Evolutionary conservation across 2,113 vertebrate species (phyloP), one percentile per base, ranked within the genome.

Genomic region (Camelus bactrianus): DNA sequence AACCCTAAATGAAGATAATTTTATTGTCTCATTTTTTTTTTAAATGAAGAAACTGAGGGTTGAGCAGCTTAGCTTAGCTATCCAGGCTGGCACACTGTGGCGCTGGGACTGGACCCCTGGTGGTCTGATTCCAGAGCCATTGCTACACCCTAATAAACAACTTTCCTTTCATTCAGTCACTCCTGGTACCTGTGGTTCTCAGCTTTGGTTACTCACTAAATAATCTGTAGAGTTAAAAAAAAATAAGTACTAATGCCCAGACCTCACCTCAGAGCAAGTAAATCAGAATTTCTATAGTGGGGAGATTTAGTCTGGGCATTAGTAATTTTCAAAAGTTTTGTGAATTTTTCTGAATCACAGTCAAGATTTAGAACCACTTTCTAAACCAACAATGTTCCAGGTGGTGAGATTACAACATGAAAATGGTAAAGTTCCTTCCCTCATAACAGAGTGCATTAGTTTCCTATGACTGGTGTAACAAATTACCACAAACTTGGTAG

Each of bases 291-390:
- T 91, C 80, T 93, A 8, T 76, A 76, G 10, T 67, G 9, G 32
- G 9, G 8, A 81, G 13, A 62, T 76, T 70, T 97, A 11, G 0
- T 90, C 8, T 85, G 20, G 12, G 28, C 11, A 50, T 72, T 50
- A 91, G 5, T 28, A 56, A 84, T 73, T 91, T 81, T 73, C 28
- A 38, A 75, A 77, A 32, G 17, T 35, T 75, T 46, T 69, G 15
- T 48, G 6, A 14, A 17, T 92, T 91, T 24, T 94, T 95, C 52
- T 93, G 60, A 91, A 86, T 72, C 82, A 15, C 12, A 93, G 9
- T 54, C 26, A 52, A 90, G 88, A 79, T 86, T 86, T 58, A 67
- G 54, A 64, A 17, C 1, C 67, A 11, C 13, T 58, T 86, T 69
- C 46, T 69, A 89, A 67, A 38, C 26, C 28, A 88, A 35, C 15